Evolutionary conservation across 2,797 vertebrate genomes (phyloP).

Genomic region (Oreortyx pictus): DNA sequence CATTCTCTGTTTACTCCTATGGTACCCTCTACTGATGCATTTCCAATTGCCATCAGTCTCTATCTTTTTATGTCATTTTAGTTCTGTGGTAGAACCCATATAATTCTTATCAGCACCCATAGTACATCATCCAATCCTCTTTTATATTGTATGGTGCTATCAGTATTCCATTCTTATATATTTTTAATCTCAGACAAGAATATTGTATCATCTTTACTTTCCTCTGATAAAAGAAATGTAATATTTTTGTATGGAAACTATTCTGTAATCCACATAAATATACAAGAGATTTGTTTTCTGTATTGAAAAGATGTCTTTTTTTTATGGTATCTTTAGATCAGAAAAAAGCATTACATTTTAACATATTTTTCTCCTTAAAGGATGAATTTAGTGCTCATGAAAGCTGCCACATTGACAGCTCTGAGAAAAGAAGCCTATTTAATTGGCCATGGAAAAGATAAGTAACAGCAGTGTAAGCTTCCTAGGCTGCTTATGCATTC

Average conservation of each 20-base stretch:
- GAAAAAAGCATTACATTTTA: constrained; percentile 39
- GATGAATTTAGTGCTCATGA: constrained; percentile 52
- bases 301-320: constrained; percentile 57
- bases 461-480: constrained; percentile 24
- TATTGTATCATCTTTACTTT: constrained; percentile 74
- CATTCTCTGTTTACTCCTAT: constrained; percentile 67
- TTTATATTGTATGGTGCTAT: constrained; percentile 51
- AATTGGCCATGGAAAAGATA: constrained; percentile 53
- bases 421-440: constrained; percentile 49
- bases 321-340: constrained; percentile 68
- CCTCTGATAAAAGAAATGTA: constrained; percentile 76
- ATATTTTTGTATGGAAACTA: constrained; percentile 73
- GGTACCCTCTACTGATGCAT: constrained; percentile 55
- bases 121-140: constrained; percentile 32
- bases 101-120: constrained; percentile 71
- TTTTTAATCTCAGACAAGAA: constrained; percentile 73
- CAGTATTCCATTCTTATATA: constrained; percentile 71
- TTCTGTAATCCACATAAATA: constrained; percentile 70
- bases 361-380: constrained; percentile 45
- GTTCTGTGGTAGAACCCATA: constrained; percentile 39
- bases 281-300: constrained; percentile 66
- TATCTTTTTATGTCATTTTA: constrained; percentile 72
- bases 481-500: neutral
- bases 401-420: constrained; percentile 48
- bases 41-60: constrained; percentile 67